phyloP scores from a whole-genome alignment of 2,797 vertebrate species.

The Pangasius sanitwongsei region DNA sequence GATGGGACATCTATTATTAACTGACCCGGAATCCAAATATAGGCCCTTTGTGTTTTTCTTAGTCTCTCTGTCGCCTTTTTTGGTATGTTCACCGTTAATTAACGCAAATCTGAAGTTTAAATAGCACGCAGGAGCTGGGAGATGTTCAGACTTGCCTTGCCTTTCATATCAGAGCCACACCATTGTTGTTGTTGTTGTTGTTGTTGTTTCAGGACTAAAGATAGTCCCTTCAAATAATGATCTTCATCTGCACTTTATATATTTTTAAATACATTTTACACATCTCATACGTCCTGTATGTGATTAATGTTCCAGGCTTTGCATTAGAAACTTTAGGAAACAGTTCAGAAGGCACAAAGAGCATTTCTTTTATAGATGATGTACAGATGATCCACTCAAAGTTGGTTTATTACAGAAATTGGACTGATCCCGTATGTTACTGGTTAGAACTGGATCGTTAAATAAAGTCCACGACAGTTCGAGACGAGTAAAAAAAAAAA shows the following conservation, averaged over 20 bases:
- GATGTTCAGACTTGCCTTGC: conserved; percentile 3
- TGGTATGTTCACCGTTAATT: conserved; percentile 54
- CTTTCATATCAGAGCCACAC: background rate
- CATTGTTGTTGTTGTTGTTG: background rate
- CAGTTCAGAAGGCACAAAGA: background rate
- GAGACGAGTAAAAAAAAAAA: background rate
- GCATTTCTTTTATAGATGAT: too few relatives aligned
- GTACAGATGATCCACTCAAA: background rate
- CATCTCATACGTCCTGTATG: background rate
- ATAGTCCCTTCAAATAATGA: background rate
- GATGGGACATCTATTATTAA: conserved; percentile 60
- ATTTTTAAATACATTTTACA: background rate
- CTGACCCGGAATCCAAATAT: conserved; percentile 62
- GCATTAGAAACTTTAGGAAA: background rate
- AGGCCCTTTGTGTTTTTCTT: conserved; percentile 62
- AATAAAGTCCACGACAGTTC: background rate
- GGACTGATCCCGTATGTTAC: too few relatives aligned
- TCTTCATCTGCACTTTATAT: background rate
- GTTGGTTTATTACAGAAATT: background rate
- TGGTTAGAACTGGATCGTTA: too few relatives aligned
- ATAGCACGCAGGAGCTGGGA: background rate
- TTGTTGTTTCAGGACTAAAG: background rate
- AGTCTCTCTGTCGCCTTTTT: conserved; percentile 56
- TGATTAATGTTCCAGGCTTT: background rate
- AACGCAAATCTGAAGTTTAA: conserved; percentile 19